Evolutionary conservation across 2,113 vertebrate genomes (phyloP).

Genomic region (Tichodroma muraria): DNA sequence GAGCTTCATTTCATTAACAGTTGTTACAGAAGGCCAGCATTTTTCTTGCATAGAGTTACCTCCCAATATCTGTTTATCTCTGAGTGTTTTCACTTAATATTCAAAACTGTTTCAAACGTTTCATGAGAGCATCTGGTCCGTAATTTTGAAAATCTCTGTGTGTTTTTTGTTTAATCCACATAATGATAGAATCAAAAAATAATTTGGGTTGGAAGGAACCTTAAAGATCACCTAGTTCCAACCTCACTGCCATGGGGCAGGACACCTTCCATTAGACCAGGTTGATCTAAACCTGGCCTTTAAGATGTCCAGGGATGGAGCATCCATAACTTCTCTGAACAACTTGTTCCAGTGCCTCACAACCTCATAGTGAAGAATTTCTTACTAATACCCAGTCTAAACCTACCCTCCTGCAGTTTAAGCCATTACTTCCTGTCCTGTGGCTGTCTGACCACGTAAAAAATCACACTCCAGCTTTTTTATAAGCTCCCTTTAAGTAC

Average conservation of each 20-base stretch:
- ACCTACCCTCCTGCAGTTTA: background rate
- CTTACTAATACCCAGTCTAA: background rate
- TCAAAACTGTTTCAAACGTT: background rate
- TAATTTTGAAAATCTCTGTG: background rate
- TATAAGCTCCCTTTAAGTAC: background rate
- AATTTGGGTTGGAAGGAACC: background rate
- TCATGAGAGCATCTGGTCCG: background rate
- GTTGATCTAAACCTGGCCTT: background rate
- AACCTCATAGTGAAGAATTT: background rate
- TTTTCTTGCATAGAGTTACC: background rate
- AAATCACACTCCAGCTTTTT: background rate
- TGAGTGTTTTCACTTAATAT: background rate
- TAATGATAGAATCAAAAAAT: background rate
- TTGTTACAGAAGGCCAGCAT: background rate
- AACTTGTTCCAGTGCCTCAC: background rate
- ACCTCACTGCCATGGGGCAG: background rate
- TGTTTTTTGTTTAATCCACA: background rate
- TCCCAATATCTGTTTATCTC: background rate
- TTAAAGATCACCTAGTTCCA: background rate
- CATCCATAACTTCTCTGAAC: background rate
- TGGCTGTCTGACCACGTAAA: background rate
- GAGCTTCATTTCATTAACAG: background rate
- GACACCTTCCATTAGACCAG: background rate
- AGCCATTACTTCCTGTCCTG: background rate
- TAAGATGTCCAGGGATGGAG: rapidly evolving